Evolutionary conservation across 2,888 invertebrate species (phyloP), one percentile per base, ranked within the genome.

Genomic region (Melieria omissa): DNA sequence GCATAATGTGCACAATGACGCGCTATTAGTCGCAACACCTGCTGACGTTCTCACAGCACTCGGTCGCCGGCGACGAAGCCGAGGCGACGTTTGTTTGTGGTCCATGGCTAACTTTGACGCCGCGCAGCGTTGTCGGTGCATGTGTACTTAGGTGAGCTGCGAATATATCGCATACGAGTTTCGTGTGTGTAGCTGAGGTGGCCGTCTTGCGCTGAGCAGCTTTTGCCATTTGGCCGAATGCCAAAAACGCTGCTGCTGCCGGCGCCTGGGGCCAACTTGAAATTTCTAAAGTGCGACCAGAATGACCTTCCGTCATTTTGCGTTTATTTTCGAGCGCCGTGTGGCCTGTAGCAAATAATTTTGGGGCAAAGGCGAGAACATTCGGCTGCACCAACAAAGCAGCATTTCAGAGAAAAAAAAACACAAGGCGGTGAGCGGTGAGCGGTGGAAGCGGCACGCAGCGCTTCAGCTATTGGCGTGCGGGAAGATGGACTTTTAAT

Each of bases 21-120:
- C 54, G 69, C 69, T 69, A 69, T 69, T 69, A 69, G 55, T 52
- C 44, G 52, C 62, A 69, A 69, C 69, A 69, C 69, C 69, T 69
- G 62, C 52, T 46, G 69, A 16, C 29, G 52, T 62, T 69, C 62
- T 54, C 69, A 62, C 58, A 42, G 29, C 47, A 41, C n/a, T 10
- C 49, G 12, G 52, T 12, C 14, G 52, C n/a, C 14, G 52, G 8
- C 14, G 52, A 3, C n/a, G 12, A 12, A 4, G 52, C 12, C 12
- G 12, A 14, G 12, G 52, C 14, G 6, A 14, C 14, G 52, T 52
- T 52, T 5, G 52, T 52, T 5, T 52, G 52, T 46, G 46, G 60
- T 42, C 45, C 49, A 14, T 61, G 61, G 14, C 41, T 14, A 29
- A 16, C 8, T 10, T 7, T 4, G 44, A 42, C 6, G 10, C 9